Conservation (phyloP, 2,888 invertebrate genomes). For the Eristalinus aeneus region DNA sequence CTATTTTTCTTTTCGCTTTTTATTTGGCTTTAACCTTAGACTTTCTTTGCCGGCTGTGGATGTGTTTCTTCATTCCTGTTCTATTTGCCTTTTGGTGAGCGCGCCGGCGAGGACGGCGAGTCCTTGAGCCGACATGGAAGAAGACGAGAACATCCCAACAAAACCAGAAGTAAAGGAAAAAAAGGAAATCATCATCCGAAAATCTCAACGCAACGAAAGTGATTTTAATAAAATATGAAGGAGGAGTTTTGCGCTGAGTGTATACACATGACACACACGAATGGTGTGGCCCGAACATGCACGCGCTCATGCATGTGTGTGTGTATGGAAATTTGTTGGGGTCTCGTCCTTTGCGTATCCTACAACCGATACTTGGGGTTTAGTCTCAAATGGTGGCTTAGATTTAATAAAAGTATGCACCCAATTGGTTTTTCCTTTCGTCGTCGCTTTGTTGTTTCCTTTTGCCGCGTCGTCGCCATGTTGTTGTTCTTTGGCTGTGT, state of each 20-base stretch:
- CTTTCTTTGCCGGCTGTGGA: conserved; percentile 47
- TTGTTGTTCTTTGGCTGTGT: background rate
- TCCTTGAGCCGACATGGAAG: conserved; percentile 20
- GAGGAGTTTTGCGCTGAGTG: conserved; percentile 38
- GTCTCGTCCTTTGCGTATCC: conserved; percentile 47
- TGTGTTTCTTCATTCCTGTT: conserved; percentile 41
- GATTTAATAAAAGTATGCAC: conserved; percentile 70
- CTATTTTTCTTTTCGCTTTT: conserved; percentile 30
- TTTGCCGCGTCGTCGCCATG: background rate
- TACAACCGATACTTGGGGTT: conserved; percentile 38
- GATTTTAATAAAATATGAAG: conserved; percentile 80
- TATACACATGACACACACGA: background rate
- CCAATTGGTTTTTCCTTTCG: conserved; percentile 33
- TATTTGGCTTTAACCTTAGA: conserved; percentile 65
- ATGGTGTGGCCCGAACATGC: background rate
- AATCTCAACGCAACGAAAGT: conserved; percentile 80
- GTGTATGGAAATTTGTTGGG: conserved; percentile 1
- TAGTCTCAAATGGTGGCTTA: conserved; percentile 69
- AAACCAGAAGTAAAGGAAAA: background rate
- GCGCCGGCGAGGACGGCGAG: background rate
- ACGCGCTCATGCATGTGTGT: background rate
- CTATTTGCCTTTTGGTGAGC: conserved; percentile 54
- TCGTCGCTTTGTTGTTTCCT: background rate
- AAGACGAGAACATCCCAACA: no score
- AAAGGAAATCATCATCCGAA: conserved; percentile 73